Base-by-base conservation (phyloP, 2,797 vertebrate species). In the Aphelocoma californica region DNA sequence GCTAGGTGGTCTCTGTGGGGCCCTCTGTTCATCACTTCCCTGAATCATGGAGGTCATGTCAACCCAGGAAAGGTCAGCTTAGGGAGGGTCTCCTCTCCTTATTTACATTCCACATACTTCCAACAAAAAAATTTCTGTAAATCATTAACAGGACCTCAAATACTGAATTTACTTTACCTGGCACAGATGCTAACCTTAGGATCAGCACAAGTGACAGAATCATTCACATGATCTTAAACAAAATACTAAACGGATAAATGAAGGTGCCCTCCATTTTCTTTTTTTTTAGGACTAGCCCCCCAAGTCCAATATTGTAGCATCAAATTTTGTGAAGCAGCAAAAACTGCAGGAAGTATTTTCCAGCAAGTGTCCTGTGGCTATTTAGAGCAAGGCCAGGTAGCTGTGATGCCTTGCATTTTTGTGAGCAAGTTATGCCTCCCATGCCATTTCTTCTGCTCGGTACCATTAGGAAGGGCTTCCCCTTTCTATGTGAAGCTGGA, bases 281-380 rank as follows among this genome's bases (percentile, higher is more conserved):
- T 64, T 31, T 31, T 66, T 67, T 80, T 47, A 57, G 34, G 42
- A 71, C 21, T 73, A 65, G 29, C 6, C 12, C 8, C 71, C 54
- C n/a, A 54, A 15, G 4, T 78, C 72, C 42, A 40, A 8, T 2
- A n/a, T 4, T 1, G 0, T 29, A 36, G 12, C 18, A 66, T 16
- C n/a, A 61, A 60, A 64, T 78, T 71, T 47, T 66, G 29, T 79
- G 75, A 15, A 61, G 17, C 29, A 34, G 50, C 36, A 81, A 62
- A 70, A 71, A 6, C 13, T 66, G 29, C 26, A n/a, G 51, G 24
- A 81, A 53, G 32, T 42, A 25, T 77, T 87, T 73, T 72, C 10
- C 40, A 42, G 19, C 3, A 40, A 44, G 16, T 23, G 8, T 32
- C 31, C 71, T 4, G 1, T 24, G 31, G 60, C 58, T 20, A 3